These are phyloP conservation scores for Glyptemys insculpta DNA, from an alignment of 2,797 vertebrate species.

Conservation along the genomic window DNA sequence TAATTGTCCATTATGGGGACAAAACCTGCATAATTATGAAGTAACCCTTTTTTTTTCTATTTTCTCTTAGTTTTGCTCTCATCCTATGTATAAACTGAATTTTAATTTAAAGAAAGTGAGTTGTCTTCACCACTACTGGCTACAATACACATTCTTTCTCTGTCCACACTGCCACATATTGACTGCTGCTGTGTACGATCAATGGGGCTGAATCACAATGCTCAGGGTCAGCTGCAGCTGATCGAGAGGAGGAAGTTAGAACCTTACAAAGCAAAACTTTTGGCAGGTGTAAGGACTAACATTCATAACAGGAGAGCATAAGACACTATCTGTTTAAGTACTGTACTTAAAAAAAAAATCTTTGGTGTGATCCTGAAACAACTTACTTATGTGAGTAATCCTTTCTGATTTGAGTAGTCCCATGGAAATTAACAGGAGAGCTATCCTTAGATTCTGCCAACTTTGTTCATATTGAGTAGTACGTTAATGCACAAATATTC, in stretches of 20 bases:
- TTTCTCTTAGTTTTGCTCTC: conserved; percentile 23
- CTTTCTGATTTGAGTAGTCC: neutral
- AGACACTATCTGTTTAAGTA: neutral
- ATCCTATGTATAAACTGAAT: neutral
- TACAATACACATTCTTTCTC: neutral
- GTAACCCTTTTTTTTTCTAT: neutral
- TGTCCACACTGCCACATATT: neutral
- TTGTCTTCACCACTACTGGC: neutral
- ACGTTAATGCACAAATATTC: neutral
- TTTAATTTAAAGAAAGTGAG: neutral
- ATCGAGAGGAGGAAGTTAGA: neutral
- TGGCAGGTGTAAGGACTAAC: neutral
- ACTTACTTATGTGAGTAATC: neutral
- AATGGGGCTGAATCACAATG: neutral
- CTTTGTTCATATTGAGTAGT: neutral
- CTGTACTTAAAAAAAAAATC: neutral
- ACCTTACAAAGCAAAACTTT: neutral
- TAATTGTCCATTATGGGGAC: conserved; percentile 30
- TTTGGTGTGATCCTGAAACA: neutral
- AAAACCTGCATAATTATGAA: conserved; percentile 49
- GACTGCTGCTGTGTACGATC: neutral
- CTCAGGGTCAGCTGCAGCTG: neutral
- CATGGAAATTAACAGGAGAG: neutral
- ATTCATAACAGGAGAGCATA: neutral
- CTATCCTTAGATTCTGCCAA: neutral